Conservation (phyloP, 2,113 vertebrate genomes). For the Coracopsis vasa region DNA sequence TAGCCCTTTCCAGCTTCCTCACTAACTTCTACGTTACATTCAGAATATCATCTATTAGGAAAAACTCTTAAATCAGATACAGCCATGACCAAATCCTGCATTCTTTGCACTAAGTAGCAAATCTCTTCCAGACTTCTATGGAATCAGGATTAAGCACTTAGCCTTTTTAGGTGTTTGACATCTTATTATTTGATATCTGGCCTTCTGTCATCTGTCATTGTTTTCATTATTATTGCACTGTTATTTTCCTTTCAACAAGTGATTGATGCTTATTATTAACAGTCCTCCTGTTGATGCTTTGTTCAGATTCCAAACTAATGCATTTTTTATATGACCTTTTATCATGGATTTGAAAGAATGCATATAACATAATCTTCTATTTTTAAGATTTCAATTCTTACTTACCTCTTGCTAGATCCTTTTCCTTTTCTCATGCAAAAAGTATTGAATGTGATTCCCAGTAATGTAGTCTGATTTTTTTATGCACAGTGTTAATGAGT, state of each 20-base stretch:
- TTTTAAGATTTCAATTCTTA: neutral
- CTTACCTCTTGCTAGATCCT: neutral
- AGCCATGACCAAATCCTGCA: neutral
- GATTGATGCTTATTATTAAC: slow-evolving; percentile 39
- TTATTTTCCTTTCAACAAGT: slow-evolving; percentile 20
- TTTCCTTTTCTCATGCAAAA: neutral
- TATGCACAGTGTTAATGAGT: neutral
- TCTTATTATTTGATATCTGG: slow-evolving; percentile 23
- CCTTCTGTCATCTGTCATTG: slow-evolving; percentile 4
- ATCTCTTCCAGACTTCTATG: neutral
- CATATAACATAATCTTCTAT: neutral
- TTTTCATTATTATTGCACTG: neutral
- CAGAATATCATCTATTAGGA: neutral
- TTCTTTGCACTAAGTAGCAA: neutral
- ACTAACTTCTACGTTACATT: neutral
- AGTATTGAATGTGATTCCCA: neutral
- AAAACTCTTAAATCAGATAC: neutral
- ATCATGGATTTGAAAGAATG: neutral
- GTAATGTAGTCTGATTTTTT: neutral
- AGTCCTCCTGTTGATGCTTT: neutral
- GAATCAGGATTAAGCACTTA: neutral
- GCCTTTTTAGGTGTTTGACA: neutral
- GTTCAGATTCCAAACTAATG: slow-evolving; percentile 1
- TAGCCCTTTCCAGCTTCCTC: neutral
- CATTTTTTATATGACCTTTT: slow-evolving; percentile 9